Conservation (phyloP, 2,113 vertebrate genomes). For the Mesoclemmys tuberculata region DNA sequence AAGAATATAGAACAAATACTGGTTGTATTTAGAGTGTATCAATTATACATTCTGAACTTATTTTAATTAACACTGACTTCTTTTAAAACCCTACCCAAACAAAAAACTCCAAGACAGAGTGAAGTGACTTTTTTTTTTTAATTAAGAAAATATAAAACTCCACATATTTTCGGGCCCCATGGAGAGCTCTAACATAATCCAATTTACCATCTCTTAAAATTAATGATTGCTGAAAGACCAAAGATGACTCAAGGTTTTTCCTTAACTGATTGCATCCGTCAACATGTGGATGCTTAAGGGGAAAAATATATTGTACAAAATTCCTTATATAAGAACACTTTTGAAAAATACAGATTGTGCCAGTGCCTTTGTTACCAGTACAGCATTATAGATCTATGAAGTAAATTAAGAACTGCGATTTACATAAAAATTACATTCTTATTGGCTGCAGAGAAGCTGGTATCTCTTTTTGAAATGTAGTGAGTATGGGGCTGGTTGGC, state of each 20-base stretch:
- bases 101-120: not conserved
- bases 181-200: not conserved
- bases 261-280: not conserved
- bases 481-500: not conserved
- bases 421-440: not conserved
- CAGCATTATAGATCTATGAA: not conserved
- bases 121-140: not conserved
- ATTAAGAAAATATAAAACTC: not conserved
- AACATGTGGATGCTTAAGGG: not conserved
- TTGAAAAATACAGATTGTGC: not conserved
- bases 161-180: not conserved
- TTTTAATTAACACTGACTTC: not conserved
- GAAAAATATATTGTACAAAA: not conserved
- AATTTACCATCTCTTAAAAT: not conserved
- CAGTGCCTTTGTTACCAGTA: not conserved
- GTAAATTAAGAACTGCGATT: not conserved
- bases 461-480: too few species aligned
- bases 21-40: not conserved
- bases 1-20: not conserved
- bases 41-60: not conserved
- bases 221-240: not conserved
- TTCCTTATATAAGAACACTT: not conserved
- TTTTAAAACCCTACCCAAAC: not conserved
- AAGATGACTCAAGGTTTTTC: not conserved
- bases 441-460: too few species aligned